Evolutionary conservation across 2,888 invertebrate species (phyloP), one percentile per base, ranked within the genome.

Genomic region (Ceramica pisi): DNA sequence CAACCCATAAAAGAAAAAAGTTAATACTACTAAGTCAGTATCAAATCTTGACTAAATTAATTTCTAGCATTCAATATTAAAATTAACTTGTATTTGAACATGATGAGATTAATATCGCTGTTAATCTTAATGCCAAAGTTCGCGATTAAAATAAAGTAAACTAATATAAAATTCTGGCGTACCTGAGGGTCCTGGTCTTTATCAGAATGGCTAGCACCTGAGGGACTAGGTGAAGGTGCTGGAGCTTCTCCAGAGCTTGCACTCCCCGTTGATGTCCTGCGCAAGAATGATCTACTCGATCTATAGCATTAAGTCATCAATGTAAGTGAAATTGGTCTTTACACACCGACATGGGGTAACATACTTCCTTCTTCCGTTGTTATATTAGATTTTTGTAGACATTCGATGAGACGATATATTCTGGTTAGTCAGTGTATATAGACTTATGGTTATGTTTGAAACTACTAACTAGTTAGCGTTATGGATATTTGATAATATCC

Each of bases 141-240:
- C 1, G 14, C 9, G 26, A n/a, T 63, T 31, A 23, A 26, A 64
- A 38, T 50, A 64, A 53, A 19, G 48, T 70, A 41, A 41, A 46
- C 23, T 50, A 0, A 41, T 16, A 35, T 26, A 38, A 63, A 60
- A 62, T 21, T 9, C 12, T 9, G 9, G 62, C 44, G 79, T 86
- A 98, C 98, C 96, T 98, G 98, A 53, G 98, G 96, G 90, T 98
- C 98, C 83, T 98, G 98, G 78, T 98, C 98, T 92, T 98, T 98
- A 90, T 99, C 99, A 85, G 98, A 98, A 86, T 98, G 98, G 87
- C 98, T 97, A 78, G 99, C 99, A 55, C 99, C 99, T 85, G 99
- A 99, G 2, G 99, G 99, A 87, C 99, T 99, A 38, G 98, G 96
- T 0, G 96, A 96, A 0, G 96, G 96, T 4, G 96, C 93, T 0